Conservation (phyloP, 2,113 vertebrate genomes). For the Embiotoca jacksoni region DNA sequence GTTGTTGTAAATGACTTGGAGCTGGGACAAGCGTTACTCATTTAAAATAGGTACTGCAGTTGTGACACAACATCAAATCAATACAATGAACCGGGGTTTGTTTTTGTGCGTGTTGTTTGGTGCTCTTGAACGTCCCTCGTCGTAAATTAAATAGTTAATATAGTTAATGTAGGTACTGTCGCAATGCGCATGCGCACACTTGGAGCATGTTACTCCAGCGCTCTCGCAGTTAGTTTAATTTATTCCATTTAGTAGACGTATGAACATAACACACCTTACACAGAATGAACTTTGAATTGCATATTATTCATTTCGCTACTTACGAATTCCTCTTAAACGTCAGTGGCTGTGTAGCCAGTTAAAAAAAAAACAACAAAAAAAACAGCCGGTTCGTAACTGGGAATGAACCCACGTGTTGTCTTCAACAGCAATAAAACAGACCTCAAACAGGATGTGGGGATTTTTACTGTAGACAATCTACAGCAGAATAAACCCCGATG, state of each 20-base stretch:
- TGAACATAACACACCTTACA: background rate
- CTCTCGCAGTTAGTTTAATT: background rate
- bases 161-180: too few species aligned
- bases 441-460: background rate
- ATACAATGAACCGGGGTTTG: too few species aligned
- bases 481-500: background rate
- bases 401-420: constrained; percentile 52
- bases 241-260: background rate
- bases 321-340: background rate
- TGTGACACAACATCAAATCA: too few species aligned
- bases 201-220: background rate
- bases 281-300: accelerated
- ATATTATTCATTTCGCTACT: constrained; percentile 1
- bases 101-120: background rate
- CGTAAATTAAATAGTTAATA: too few species aligned
- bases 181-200: constrained; percentile 25
- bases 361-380: constrained; percentile 2
- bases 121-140: background rate
- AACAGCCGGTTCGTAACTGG: background rate
- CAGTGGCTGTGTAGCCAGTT: background rate
- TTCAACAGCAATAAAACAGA: background rate
- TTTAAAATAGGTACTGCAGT: too few species aligned
- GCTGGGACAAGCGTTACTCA: too few species aligned
- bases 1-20: too few species aligned
- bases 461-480: background rate